A percentile compares a stretch with the other conserved stretches of the same genome.
Conservation (phyloP, 2,888 invertebrate species). For the Eutolmus rufibarbis region DNA sequence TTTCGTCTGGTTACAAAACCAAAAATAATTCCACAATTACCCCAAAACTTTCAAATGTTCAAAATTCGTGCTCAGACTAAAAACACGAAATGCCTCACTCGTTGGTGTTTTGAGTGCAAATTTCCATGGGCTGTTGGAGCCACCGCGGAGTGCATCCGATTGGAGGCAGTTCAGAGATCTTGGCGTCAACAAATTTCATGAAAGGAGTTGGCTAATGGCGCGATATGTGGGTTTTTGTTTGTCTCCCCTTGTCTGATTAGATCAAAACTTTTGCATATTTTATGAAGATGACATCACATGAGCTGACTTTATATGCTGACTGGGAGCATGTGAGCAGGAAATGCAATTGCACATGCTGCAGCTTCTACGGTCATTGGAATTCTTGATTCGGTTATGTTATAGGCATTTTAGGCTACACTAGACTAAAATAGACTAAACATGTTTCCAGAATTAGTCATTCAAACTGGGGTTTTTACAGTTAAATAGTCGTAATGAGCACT, state of each 20-base stretch:
- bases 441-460: background rate
- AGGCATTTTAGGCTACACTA: background rate
- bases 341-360: background rate
- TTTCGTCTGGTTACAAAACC: background rate
- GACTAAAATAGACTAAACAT: no score
- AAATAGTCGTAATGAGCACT: background rate
- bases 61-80: background rate
- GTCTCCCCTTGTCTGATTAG: background rate
- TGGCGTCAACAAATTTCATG: background rate
- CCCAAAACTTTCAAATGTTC: background rate
- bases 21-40: background rate
- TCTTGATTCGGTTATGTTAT: background rate
- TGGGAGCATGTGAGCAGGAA: background rate
- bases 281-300: constrained; percentile 1
- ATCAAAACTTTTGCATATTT: background rate
- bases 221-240: background rate
- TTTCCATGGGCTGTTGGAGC: background rate
- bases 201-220: background rate
- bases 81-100: background rate
- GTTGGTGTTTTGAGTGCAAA: background rate
- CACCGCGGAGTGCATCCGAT: background rate
- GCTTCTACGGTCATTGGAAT: background rate
- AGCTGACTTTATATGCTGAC: background rate
- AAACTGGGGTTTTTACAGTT: background rate
- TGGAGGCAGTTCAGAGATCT: background rate